phyloP scores from a whole-genome alignment of 2,113 vertebrate species.

The Tachysurus fulvidraco region DNA sequence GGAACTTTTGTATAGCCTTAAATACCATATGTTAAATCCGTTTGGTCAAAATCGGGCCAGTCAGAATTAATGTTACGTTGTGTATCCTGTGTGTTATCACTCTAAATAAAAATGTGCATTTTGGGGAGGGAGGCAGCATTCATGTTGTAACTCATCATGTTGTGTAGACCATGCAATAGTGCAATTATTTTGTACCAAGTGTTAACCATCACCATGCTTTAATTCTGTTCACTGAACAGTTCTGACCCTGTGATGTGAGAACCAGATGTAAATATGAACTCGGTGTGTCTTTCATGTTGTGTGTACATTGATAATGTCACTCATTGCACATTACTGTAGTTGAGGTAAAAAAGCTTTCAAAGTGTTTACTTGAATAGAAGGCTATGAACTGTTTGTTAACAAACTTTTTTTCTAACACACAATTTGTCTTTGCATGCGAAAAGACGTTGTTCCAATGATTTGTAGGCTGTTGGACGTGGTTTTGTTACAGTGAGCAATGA shows the following conservation, averaged over 20 bases:
- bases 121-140: neutral
- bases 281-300: slow-evolving; percentile 42
- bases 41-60: slow-evolving; percentile 17
- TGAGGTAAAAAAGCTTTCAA: slow-evolving; percentile 45
- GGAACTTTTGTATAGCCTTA: slow-evolving; percentile 55
- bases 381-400: slow-evolving; percentile 62
- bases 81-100: slow-evolving; percentile 19
- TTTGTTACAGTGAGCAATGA: slow-evolving; percentile 67
- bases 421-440: slow-evolving; percentile 69
- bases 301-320: slow-evolving; percentile 3
- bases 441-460: slow-evolving; percentile 29
- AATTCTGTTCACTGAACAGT: slow-evolving; percentile 18
- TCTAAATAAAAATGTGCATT: neutral
- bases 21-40: slow-evolving; percentile 28
- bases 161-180: slow-evolving; percentile 44
- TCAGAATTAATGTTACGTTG: slow-evolving; percentile 21
- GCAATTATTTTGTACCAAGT: slow-evolving; percentile 10
- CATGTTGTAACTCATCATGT: slow-evolving; percentile 28
- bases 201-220: slow-evolving; percentile 16
- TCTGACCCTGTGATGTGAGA: slow-evolving; percentile 20
- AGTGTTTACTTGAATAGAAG: slow-evolving; percentile 59
- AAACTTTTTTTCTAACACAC: slow-evolving; percentile 54
- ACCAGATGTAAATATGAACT: slow-evolving; percentile 36
- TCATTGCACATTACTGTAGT: slow-evolving; percentile 42
- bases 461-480: slow-evolving; percentile 48